These are phyloP conservation scores for Thalassarche chlororhynchos DNA, from an alignment of 2,113 vertebrate species.

Conservation along the genomic window DNA sequence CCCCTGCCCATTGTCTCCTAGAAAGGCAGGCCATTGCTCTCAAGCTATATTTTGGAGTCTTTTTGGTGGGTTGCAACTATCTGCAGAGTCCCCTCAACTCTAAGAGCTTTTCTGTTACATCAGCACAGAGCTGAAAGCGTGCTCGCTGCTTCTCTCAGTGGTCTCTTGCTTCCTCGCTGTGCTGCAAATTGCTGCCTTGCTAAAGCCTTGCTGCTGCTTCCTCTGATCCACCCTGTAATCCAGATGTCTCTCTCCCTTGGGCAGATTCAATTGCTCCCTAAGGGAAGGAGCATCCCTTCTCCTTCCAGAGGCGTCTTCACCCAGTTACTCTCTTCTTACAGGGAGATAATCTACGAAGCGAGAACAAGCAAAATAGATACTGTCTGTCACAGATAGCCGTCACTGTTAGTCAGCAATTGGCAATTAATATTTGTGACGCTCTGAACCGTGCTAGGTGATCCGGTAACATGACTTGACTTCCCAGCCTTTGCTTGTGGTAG, in stretches of 20 bases:
- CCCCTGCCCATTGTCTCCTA: not conserved
- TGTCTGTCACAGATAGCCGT: not conserved
- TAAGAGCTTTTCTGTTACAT: not conserved
- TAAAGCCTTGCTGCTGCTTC: not conserved
- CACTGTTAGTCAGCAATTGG: not conserved
- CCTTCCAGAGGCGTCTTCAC: not conserved
- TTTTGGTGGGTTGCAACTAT: not conserved
- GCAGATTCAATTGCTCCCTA: not conserved
- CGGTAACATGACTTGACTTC: fast-evolving
- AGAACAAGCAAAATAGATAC: not conserved
- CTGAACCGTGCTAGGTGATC: not conserved
- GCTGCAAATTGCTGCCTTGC: not conserved
- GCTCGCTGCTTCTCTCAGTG: not conserved
- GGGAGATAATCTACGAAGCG: not conserved
- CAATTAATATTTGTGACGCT: not conserved
- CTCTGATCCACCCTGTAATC: not conserved
- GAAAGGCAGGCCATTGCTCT: not conserved
- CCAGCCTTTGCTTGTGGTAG: not conserved
- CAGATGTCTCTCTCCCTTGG: not conserved
- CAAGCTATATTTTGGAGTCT: not conserved
- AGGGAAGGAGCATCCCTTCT: not conserved
- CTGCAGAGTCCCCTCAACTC: not conserved
- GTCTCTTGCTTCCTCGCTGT: not conserved
- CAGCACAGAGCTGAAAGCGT: not conserved
- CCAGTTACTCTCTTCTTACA: not conserved